Evolutionary conservation across 2,888 invertebrate genomes (phyloP).

Genomic region (Serripes groenlandicus): DNA sequence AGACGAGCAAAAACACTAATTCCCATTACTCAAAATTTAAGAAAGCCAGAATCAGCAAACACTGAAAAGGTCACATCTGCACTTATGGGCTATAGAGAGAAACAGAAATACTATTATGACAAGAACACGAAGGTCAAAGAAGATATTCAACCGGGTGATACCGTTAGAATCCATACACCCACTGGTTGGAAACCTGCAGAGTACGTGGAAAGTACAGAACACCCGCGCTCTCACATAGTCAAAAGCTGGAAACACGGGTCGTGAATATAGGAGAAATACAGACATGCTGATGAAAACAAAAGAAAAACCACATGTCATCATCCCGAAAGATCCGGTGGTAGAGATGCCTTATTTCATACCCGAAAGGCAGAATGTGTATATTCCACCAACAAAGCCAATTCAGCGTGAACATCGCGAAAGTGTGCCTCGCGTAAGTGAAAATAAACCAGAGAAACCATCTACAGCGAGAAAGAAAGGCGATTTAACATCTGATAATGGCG

Average conservation of each 20-base stretch:
- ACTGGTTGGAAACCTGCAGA: conserved; percentile 49
- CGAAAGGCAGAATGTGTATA: neutral
- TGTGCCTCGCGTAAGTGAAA: no score
- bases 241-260: conserved; percentile 32
- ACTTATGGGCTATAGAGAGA: conserved; percentile 28
- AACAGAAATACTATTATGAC: conserved; percentile 39
- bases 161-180: conserved; percentile 30
- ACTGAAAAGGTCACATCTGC: conserved; percentile 12
- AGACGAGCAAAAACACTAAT: conserved; percentile 51
- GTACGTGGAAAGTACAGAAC: neutral
- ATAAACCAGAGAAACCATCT: neutral
- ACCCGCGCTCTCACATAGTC: conserved; percentile 43
- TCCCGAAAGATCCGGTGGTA: neutral
- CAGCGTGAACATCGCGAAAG: no score
- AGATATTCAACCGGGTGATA: conserved; percentile 10
- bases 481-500: no score
- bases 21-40: conserved; percentile 33
- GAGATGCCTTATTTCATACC: neutral
- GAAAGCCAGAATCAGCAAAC: conserved; percentile 25
- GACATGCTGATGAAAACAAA: conserved; percentile 34
- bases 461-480: no score
- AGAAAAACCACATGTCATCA: neutral
- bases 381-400: no score
- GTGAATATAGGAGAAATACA: conserved; percentile 36
- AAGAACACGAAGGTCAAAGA: conserved; percentile 18